phyloP scores from a whole-genome alignment of 2,888 invertebrate genomes.

The Caenorhabditis plicata region DNA sequence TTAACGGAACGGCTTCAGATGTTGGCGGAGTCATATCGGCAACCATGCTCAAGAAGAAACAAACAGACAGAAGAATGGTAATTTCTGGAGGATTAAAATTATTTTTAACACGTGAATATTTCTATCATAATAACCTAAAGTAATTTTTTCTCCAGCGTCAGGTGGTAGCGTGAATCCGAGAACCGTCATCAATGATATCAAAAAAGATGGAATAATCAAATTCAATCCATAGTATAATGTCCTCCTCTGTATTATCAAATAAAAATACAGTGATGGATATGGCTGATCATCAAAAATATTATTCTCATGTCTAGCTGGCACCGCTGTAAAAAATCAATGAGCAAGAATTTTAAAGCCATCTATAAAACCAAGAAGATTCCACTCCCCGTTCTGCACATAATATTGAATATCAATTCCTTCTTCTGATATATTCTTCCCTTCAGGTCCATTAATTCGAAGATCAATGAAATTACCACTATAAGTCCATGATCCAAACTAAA shows the following conservation, averaged over 20 bases:
- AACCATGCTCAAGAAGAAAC: constrained; percentile 94
- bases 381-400: constrained; percentile 98
- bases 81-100: constrained; percentile 55
- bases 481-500: constrained; percentile 92
- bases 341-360: background rate
- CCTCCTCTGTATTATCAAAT: constrained; percentile 89
- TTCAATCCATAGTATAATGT: constrained; percentile 99
- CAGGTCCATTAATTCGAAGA: constrained; percentile 69
- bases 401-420: constrained; percentile 71
- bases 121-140: too few relatives aligned
- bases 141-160: constrained; percentile 97
- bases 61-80: constrained; percentile 78
- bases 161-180: constrained; percentile 96
- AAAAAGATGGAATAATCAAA: constrained; percentile 95
- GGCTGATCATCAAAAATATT: constrained; percentile 87
- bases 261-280: constrained; percentile 87
- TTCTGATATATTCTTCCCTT: constrained; percentile 39
- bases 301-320: constrained; percentile 50
- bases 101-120: too few relatives aligned
- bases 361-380: constrained; percentile 82
- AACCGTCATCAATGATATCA: constrained; percentile 97
- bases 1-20: constrained; percentile 58
- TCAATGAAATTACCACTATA: constrained; percentile 87
- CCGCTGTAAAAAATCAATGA: constrained; percentile 27
- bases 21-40: constrained; percentile 86